Evolutionary conservation across 1,140 invertebrate genomes (phyloP).

Genomic region (Zaprionus ghesquierei): DNA sequence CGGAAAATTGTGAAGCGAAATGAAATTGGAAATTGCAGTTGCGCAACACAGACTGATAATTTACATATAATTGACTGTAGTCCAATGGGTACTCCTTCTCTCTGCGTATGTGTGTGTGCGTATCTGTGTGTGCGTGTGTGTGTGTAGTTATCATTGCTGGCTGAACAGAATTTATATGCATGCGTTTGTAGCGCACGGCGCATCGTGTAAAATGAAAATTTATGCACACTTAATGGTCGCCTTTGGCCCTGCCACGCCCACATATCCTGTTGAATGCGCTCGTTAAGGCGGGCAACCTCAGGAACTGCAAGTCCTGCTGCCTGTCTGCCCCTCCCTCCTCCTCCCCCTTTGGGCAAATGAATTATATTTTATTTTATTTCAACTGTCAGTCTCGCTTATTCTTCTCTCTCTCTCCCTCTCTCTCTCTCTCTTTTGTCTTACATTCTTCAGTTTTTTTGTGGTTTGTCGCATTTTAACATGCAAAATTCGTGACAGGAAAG

Average conservation of each 20-base stretch:
- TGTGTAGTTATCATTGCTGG: slow-evolving; percentile 26
- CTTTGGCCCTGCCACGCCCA: slow-evolving; percentile 33
- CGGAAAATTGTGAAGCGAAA: slow-evolving; percentile 25
- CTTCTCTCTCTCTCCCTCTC: neutral
- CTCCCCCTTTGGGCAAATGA: slow-evolving; percentile 35
- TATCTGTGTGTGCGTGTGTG: slow-evolving; percentile 8
- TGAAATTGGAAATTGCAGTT: slow-evolving; percentile 43
- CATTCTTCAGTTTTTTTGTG: slow-evolving; percentile 33
- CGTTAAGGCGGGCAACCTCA: slow-evolving; percentile 36
- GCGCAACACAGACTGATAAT: slow-evolving; percentile 39
- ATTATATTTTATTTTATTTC: slow-evolving; percentile 48
- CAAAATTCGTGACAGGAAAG: slow-evolving; percentile 43
- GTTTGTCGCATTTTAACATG: slow-evolving; percentile 50
- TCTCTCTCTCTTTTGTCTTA: neutral
- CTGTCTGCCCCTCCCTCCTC: neutral
- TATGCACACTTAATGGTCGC: slow-evolving; percentile 57
- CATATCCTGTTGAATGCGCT: slow-evolving; percentile 48
- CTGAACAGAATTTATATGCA: slow-evolving; percentile 46
- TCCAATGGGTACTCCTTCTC: neutral
- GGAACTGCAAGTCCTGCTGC: neutral
- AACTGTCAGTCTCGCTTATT: neutral
- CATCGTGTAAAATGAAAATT: slow-evolving; percentile 52
- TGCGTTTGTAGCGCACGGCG: slow-evolving; percentile 38
- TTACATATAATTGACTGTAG: slow-evolving; percentile 57
- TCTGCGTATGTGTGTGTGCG: neutral